Base-by-base conservation (phyloP, 2,888 invertebrate genomes). In the Leptinotarsa tumamoca region DNA sequence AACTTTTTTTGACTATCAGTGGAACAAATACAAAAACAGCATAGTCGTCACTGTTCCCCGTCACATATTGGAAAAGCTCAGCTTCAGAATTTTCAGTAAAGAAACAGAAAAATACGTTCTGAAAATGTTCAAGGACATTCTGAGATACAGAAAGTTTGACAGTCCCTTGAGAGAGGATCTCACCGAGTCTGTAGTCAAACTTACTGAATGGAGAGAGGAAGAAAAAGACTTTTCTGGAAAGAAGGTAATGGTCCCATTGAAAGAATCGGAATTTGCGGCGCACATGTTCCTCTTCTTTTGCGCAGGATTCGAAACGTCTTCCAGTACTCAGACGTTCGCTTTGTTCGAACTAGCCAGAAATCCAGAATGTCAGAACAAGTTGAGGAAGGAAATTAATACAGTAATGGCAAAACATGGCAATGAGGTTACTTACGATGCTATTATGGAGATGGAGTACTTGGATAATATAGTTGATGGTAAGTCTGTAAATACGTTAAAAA, bases 271-370 rank as follows among this genome's bases (percentile, higher is more conserved):
- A 68, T 79, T 82, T 67, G 80, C 80, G 10, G 80, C 86, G 0
- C 86, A 87, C 68, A 81, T 83, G 67, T 83, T 81, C 68, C 72
- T 85, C 7, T 85, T 86, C 71, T 84, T 86, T 23, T 72, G 81
- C 21, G 88, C 87, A 15, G 87, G 87, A 1, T 88, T 86, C 71
- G 88, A 88, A 80, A 87, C 88, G 3, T 88, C 87, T 10, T 87
- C 88, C 4, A 83, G 85, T 14, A 83, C 84, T 71, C 85, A 90
- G 82, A 87, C 89, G 66, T 90, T 88, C 78, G 87, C 87, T 1
- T 82, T 91, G 17, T 91, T 88, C 79, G 90, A 90, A 80, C 81
- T 92, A 54, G 89, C 91, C 2, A 84, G 86, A 14, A 88, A 91
- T 81, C 87, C 85, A 1, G 83, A 88, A 0, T 80, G 90, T 4